Base-by-base conservation (phyloP, 2,113 vertebrate genomes). In the Alces alces region DNA sequence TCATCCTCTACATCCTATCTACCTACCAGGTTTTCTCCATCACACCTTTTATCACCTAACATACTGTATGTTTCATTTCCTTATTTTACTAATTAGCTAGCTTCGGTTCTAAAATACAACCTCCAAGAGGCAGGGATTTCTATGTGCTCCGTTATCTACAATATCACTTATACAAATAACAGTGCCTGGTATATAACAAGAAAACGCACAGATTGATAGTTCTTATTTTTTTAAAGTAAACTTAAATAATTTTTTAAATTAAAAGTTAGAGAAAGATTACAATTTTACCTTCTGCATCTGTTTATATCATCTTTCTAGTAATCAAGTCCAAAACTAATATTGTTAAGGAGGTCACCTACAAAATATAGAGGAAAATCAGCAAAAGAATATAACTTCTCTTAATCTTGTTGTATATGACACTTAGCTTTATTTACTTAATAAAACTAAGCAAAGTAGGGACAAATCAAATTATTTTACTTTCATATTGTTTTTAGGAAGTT, bases 321-420 rank as follows among this genome's bases (percentile, higher is more conserved):
- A 97, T 57, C 6, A 91, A 84, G 2, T 25, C 33, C 36, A 96
- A 82, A 93, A 43, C 25, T 96, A 98, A 91, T 17, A 82, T 7
- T 64, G 61, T 58, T 91, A 93, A 96, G 57, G 96, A 97, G 60
- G 0, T 86, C 33, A 96, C 92, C 36, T 86, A 96, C 19, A 93
- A 98, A 98, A 95, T 28, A 39, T 30, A 1, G 78, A 64, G 7
- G 93, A 94, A 96, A 95, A 89, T 91, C 66, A 96, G 55, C 39
- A 93, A 96, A 93, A 96, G 9, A 7, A 92, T 50, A 33, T 39
- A 91, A 96, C 47, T 87, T 92, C 36, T 86, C 43, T 80, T 94
- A 85, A 39, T 76, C 14, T 60, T 10, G 73, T 70, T 91, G 14
- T 39, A 36, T 83, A 21, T 91, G 47, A 39, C 93, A 96, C 9